These are phyloP conservation scores for Lamellibrachia columna DNA, from an alignment of 2,888 invertebrate genomes.

Conservation along the genomic window DNA sequence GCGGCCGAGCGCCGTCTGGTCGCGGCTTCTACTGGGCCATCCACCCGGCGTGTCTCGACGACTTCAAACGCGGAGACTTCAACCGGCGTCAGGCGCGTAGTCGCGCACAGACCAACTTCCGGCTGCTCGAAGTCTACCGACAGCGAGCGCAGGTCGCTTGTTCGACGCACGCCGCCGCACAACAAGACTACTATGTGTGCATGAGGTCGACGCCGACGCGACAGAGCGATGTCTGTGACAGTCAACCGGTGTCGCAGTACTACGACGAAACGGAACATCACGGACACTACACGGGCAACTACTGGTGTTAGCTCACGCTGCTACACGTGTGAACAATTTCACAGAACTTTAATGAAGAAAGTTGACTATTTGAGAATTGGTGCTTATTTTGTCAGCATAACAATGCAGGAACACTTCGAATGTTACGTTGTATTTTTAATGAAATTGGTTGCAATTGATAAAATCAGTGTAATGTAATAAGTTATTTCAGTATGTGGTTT, in stretches of 20 bases:
- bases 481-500: not conserved
- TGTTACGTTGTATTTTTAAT: not conserved
- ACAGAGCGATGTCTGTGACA: not conserved
- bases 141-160: not conserved
- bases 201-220: not conserved
- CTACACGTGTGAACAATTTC: not conserved
- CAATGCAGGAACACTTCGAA: not conserved
- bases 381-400: not conserved
- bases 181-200: not conserved
- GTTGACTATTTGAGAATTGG: not conserved
- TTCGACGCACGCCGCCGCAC: slow-evolving; percentile 10
- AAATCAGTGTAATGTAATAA: not conserved
- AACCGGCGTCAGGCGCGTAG: slow-evolving; percentile 22
- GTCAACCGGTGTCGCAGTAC: not conserved
- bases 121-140: not conserved
- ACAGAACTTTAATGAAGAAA: not conserved
- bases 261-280: not conserved
- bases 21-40: slow-evolving; percentile 35
- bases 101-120: slow-evolving; percentile 21
- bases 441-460: not conserved
- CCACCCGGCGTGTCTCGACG: slow-evolving; percentile 28
- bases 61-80: slow-evolving; percentile 33
- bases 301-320: not conserved
- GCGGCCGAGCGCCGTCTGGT: slow-evolving; percentile 26
- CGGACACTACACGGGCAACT: not conserved